A percentile compares a stretch with the other conserved stretches of the same genome.
These are phyloP conservation scores for Monopterus albus DNA, from an alignment of 2,113 vertebrate species.

Conservation along the genomic window DNA sequence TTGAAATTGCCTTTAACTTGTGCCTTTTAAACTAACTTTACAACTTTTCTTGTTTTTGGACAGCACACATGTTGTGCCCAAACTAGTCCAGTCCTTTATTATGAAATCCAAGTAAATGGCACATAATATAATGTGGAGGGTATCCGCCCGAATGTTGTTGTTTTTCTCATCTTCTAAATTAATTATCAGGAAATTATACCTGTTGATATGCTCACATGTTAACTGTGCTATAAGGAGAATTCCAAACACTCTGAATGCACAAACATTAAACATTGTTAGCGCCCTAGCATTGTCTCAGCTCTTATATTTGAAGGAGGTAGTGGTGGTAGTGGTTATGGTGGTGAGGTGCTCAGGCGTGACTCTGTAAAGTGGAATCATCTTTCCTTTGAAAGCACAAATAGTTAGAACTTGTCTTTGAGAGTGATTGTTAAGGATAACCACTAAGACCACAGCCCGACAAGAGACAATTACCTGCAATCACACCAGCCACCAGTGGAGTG, in stretches of 20 bases:
- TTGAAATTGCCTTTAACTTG: too few relatives aligned
- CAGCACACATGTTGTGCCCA: too few relatives aligned
- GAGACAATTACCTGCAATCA: conserved; percentile 84
- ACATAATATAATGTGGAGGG: too few relatives aligned
- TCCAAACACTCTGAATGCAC: conserved; percentile 45
- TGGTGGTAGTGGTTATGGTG: not conserved
- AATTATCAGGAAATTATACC: too few relatives aligned
- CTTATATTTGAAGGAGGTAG: conserved; percentile 48
- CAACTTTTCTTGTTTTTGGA: too few relatives aligned
- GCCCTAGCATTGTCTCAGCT: conserved; percentile 30
- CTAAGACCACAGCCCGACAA: conserved; percentile 78
- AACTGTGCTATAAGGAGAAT: conserved; percentile 18
- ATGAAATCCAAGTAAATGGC: not conserved
- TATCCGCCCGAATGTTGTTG: too few relatives aligned
- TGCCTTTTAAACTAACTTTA: too few relatives aligned
- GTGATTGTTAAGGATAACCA: conserved; percentile 78
- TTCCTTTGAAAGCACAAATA: conserved; percentile 74
- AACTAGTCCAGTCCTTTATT: too few relatives aligned
- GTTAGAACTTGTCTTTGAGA: conserved; percentile 71
- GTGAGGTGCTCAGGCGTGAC: conserved; percentile 48
- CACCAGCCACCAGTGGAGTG: conserved; percentile 64
- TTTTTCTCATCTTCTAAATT: too few relatives aligned
- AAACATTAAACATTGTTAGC: too few relatives aligned
- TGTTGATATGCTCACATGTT: conserved; percentile 12
- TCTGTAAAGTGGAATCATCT: conserved; percentile 78